phyloP scores from a whole-genome alignment of 2,797 vertebrate species.

The Malacoraja senta region DNA sequence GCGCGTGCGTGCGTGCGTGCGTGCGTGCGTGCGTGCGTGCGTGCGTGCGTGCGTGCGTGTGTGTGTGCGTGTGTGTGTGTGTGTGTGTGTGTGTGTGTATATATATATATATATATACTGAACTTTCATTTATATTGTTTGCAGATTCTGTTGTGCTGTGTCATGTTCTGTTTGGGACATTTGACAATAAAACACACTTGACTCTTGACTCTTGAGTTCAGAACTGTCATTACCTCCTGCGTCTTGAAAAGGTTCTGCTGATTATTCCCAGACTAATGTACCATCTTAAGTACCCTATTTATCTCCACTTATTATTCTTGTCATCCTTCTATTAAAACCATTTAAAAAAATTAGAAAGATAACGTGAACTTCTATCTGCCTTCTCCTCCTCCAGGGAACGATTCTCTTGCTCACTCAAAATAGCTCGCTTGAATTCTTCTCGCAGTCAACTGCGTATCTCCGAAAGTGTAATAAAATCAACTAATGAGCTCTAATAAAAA shows the following conservation, averaged over 20 bases:
- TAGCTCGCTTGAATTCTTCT: neutral
- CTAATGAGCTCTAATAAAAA: neutral
- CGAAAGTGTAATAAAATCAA: slow-evolving; percentile 11
- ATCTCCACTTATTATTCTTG: neutral
- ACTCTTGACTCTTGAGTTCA: too few species aligned
- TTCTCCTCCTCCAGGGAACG: neutral
- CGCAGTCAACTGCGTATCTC: neutral
- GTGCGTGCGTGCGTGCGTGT: too few species aligned
- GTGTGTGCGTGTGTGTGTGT: too few species aligned
- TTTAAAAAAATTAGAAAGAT: neutral
- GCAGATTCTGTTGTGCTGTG: too few species aligned
- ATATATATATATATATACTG: too few species aligned
- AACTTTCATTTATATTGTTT: too few species aligned
- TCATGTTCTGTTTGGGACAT: too few species aligned
- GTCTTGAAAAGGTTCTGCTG: neutral
- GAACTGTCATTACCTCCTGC: neutral
- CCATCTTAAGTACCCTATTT: neutral
- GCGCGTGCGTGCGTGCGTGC: too few species aligned
- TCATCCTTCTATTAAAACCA: neutral
- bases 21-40: too few species aligned
- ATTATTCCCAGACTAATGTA: too few species aligned
- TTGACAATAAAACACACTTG: too few species aligned
- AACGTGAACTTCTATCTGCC: neutral
- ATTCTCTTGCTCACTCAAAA: neutral
- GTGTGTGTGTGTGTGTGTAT: too few species aligned